phyloP scores from a whole-genome alignment of 2,888 invertebrate species.

The Rhagium mordax region DNA sequence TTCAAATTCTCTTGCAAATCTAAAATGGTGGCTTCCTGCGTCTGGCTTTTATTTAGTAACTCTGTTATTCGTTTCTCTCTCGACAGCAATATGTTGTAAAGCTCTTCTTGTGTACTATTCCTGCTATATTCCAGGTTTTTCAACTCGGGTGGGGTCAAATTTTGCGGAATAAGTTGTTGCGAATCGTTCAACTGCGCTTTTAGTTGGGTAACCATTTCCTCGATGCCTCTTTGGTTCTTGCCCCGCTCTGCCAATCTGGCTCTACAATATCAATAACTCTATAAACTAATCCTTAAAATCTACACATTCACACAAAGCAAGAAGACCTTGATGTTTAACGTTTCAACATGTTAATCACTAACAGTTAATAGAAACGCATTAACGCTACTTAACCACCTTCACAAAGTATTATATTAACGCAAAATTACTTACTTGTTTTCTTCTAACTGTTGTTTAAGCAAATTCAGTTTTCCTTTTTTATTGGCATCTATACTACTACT shows the following conservation, averaged over 20 bases:
- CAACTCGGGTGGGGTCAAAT: slow-evolving; percentile 60
- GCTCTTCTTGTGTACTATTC: slow-evolving; percentile 65
- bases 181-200: slow-evolving; percentile 74
- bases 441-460: slow-evolving; percentile 73
- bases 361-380: not conserved
- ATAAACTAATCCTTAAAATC: no score
- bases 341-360: no score
- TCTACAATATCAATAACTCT: slow-evolving; percentile 53
- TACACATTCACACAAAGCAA: not conserved
- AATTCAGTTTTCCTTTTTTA: slow-evolving; percentile 70
- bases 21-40: slow-evolving; percentile 82
- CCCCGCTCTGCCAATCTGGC: slow-evolving; percentile 72
- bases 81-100: slow-evolving; percentile 71
- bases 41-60: slow-evolving; percentile 79
- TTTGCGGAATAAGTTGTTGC: slow-evolving; percentile 64
- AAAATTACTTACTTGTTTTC: slow-evolving; percentile 69
- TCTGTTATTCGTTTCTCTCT: slow-evolving; percentile 79
- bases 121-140: slow-evolving; percentile 64
- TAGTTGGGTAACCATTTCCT: slow-evolving; percentile 72
- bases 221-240: slow-evolving; percentile 72
- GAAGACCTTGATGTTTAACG: no score
- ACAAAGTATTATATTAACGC: not conserved
- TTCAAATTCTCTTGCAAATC: slow-evolving; percentile 88
- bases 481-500: slow-evolving; percentile 68
- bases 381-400: slow-evolving; percentile 2